phyloP scores from a whole-genome alignment of 2,888 invertebrate species.

The Latrodectus hesperus region DNA sequence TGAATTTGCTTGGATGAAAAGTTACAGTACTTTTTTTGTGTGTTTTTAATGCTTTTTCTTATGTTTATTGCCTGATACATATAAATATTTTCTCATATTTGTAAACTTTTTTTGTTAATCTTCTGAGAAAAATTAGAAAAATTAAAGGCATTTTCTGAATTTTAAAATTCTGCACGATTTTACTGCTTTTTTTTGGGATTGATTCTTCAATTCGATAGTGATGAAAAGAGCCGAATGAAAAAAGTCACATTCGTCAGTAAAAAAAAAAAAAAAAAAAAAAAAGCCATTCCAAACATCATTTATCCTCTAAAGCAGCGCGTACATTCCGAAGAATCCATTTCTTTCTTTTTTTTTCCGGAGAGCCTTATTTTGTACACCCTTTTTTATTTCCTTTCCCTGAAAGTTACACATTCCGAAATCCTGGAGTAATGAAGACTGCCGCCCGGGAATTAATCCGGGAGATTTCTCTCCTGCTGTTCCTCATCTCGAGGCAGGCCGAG shows the following conservation, averaged over 20 bases:
- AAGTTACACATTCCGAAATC: constrained; percentile 9
- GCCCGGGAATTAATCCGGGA: constrained; percentile 6
- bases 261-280: neutral
- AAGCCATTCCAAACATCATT: neutral
- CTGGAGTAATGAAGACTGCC: constrained; percentile 4
- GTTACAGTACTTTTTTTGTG: too few species aligned
- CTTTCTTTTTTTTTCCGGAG: neutral
- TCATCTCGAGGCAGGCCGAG: neutral
- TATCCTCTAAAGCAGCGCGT: neutral
- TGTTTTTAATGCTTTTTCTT: too few species aligned
- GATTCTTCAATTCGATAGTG: neutral
- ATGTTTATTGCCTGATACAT: neutral
- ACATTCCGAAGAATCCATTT: neutral
- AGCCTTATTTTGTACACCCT: neutral
- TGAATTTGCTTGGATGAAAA: too few species aligned
- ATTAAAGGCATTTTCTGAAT: neutral
- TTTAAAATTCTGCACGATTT: neutral
- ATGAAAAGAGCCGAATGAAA: neutral
- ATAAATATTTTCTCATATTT: neutral
- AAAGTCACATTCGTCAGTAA: neutral
- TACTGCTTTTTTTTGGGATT: neutral
- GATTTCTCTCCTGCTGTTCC: neutral
- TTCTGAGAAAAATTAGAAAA: neutral
- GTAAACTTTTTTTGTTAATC: neutral
- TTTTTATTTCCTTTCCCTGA: neutral